Base-by-base conservation (phyloP, 2,797 vertebrate genomes). In the Pagetopsis macropterus region DNA sequence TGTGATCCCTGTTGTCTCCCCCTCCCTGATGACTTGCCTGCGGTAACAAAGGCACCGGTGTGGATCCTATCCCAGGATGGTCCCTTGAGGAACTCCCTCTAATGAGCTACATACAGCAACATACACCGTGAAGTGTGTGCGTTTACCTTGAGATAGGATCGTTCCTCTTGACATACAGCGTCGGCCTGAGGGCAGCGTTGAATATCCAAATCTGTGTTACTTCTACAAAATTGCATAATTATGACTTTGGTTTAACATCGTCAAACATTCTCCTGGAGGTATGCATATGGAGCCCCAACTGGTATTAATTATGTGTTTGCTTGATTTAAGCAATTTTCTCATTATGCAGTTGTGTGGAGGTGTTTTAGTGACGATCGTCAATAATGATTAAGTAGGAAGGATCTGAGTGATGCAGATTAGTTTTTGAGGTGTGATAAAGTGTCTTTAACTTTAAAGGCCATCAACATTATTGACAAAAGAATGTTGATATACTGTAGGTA, bases 31-130 rank as follows among this genome's bases (percentile, higher is more conserved):
- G 87, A 70, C 56, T 86, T 17, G 70, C 81, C 81, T 78, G 79
- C 71, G 16, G 88, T 81, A 87, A 81, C 82, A 89, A 82, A 85
- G 70, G 73, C 83, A 79, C 87, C 72, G 33, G 79, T 72, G 84
- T 87, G 76, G 72, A 75, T 87, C 79, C 79, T 60, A 70, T 87
- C 79, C 57, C 65, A 62, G 70, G 81, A 15, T 44, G 63, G 43
- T 86, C 85, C 85, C 90, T 58, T 14, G 76, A 87, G 89, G 86
- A 76, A 21, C 65, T 63, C 67, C 76, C 41, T 85, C 78, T 92
- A 91, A 92, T 90, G 90, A 92, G 87, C 89, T 82, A 61, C 78
- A 78, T 75, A 74, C 72, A 76, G 66, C 82, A 82, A 65, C 82
- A 82, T 84, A 85, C 63, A 83, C 56, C 81, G 58, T 81, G 76